Base-by-base conservation (phyloP, 2,113 vertebrate genomes). In the Solea senegalensis region DNA sequence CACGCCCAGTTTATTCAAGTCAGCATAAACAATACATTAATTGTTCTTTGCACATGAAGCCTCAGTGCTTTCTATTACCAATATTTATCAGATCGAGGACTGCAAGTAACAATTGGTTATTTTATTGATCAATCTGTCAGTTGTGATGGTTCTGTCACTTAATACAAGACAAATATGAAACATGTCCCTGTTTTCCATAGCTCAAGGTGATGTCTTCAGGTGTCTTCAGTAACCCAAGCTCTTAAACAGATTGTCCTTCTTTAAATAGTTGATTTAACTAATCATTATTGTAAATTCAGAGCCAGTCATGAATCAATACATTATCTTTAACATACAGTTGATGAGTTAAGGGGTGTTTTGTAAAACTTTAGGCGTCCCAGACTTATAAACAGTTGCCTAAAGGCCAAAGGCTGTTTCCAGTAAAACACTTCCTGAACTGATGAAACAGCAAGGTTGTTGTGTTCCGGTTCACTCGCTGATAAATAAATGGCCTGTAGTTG, bases 321-420 rank as follows among this genome's bases (percentile, higher is more conserved):
- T 34, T 34, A 4, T 34, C 34, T 34, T 34, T 3, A 16, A 12
- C 21, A 14, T 16, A 15, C 15, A 7, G 8, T 14, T 68, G 8
- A 27, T 67, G 1, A 2, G 34, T 48, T 48, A 6, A 40, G 11
- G 9, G 28, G 8, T 39, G 4, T 7, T 65, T 41, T 60, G 49
- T 12, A 40, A 64, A 72, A 65, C 49, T 64, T 55, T 65, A 65
- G 51, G 43, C 68, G 8, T 51, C 28, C 44, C 49, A 51, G 44
- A 46, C 48, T 74, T 57, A 66, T 26, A 10, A 21, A 34, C 0
- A 41, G 9, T 11, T 55, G 11, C 53, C 50, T 54, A 34, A 14
- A 46, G 66, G 9, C 5, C 59, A 79, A 84, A 74, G 76, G 80
- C 76, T 72, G 9, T 27, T 60, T 34, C 34, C 40, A 55, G 56